Conservation (phyloP, 2,113 vertebrate genomes). For the Jacana jacana region DNA sequence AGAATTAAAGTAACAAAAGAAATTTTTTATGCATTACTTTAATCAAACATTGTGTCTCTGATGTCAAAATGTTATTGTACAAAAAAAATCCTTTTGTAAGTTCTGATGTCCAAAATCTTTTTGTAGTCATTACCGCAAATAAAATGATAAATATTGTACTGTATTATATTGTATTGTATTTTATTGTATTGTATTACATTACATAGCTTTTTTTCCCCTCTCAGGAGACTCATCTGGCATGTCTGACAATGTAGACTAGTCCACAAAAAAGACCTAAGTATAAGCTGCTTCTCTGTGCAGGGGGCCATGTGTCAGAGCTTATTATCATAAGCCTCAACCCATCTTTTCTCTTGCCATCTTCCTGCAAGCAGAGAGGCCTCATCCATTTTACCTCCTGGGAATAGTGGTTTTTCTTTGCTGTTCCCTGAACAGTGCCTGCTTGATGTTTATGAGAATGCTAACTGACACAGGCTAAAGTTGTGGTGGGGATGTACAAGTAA, state of each 20-base stretch:
- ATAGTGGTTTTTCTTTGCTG: neutral
- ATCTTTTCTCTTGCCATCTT: neutral
- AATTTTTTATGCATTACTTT: neutral
- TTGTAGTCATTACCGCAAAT: neutral
- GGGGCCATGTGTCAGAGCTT: fast-evolving
- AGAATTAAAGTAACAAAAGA: neutral
- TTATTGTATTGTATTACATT: neutral
- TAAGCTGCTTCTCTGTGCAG: neutral
- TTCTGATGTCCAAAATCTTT: neutral
- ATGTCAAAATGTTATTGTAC: neutral
- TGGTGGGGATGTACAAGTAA: neutral
- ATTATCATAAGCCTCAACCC: neutral
- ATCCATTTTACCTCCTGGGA: neutral
- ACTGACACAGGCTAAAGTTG: neutral
- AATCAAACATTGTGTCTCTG: neutral
- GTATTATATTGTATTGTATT: neutral
- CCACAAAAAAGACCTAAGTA: neutral
- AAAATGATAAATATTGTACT: neutral
- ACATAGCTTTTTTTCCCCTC: neutral
- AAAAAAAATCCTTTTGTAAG: neutral
- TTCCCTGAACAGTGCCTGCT: neutral
- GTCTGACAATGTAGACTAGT: neutral
- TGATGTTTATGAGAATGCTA: neutral
- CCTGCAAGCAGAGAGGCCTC: neutral
- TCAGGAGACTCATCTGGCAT: neutral